Conservation (phyloP, 2,113 vertebrate species). For the Andinoacara biseriatus region DNA sequence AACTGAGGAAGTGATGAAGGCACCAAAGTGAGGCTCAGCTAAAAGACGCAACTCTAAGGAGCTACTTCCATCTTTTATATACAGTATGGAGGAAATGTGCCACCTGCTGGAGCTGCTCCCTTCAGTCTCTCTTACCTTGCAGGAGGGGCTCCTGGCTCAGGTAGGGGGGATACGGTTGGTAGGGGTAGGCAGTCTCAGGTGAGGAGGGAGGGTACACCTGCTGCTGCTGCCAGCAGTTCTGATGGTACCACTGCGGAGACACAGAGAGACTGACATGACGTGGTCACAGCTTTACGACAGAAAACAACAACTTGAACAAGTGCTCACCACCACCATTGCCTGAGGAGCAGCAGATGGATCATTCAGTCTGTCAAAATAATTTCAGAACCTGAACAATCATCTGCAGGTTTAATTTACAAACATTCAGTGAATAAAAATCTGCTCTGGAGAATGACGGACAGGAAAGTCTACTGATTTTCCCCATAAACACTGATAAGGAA, state of each 20-base stretch:
- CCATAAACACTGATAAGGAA: no score
- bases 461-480: no score
- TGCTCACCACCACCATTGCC: no score
- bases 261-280: not conserved
- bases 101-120: not conserved
- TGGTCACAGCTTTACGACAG: not conserved
- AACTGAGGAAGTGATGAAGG: not conserved
- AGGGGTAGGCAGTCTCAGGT: constrained; percentile 76
- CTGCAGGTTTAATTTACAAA: not conserved
- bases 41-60: not conserved
- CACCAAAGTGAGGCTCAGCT: not conserved
- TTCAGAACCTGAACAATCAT: not conserved
- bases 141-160: constrained; percentile 49
- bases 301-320: no score
- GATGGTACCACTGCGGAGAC: constrained; percentile 86
- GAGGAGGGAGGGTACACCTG: constrained; percentile 70
- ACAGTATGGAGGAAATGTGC: not conserved
- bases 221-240: constrained; percentile 89
- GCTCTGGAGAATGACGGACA: not conserved
- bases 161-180: constrained; percentile 79
- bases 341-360: no score
- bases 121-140: constrained; percentile 45
- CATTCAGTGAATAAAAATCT: not conserved
- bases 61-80: not conserved
- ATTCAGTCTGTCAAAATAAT: no score